Base-by-base conservation (phyloP, 2,113 vertebrate genomes). In the Tragelaphus strepsiceros region DNA sequence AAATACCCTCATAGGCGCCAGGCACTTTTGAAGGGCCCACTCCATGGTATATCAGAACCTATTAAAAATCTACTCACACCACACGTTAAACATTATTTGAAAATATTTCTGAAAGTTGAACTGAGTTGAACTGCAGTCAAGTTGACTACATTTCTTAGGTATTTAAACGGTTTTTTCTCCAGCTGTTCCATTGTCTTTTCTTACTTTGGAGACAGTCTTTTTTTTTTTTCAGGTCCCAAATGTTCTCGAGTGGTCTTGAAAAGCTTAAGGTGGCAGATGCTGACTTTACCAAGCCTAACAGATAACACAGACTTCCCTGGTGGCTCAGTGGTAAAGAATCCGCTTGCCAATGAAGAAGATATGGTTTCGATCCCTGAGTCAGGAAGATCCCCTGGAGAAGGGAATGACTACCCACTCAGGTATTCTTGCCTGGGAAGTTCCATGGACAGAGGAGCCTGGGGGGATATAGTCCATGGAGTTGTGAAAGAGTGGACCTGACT, bases 61-160 rank as follows among this genome's bases (percentile, higher is more conserved):
- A 67, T 78, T 87, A 96, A 96, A 81, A 86, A 83, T 87, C 54
- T 22, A 90, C 22, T 81, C 81, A 71, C 21, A 35, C 5, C 22
- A 28, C 7, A 95, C 30, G 62, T 95, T 77, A 88, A 96, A 85
- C n/a, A 28, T 58, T 61, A 94, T 86, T 82, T 85, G 82, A 96
- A 91, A 80, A 46, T 49, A 92, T 35, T 51, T 82, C 67, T 67
- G 43, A 92, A 90, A 90, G 59, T 49, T 92, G 67, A 88, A 26
- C 59, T 90, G 93, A 80, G 49, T 53, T 56, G 62, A 88, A 94
- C 24, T 28, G 77, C 49, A 77, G 61, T 28, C 28, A 71, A 71
- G 56, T 16, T 54, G 77, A 78, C 53, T 54, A 87, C 17, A 90
- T 90, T 84, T 62, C 58, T 81, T 96, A 64, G 11, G 32, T 85